A percentile compares a stretch with the other conserved stretches of the same genome.
These are phyloP conservation scores for Anguilla japonica DNA, from an alignment of 2,113 vertebrate species.

Conservation along the genomic window DNA sequence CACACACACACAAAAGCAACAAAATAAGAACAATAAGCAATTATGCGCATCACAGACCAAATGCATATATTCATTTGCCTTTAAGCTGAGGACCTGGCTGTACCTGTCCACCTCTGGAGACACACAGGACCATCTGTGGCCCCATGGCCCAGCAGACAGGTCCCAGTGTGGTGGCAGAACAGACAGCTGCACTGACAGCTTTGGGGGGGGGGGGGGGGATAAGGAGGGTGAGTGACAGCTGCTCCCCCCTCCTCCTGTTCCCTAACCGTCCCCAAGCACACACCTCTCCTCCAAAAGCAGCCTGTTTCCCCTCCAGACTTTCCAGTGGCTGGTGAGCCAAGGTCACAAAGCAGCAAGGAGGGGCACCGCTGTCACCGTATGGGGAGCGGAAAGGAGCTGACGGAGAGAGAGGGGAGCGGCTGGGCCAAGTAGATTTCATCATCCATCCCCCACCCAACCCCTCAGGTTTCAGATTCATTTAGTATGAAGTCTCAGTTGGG, in stretches of 20 bases:
- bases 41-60: conserved; percentile 17
- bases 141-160: not conserved
- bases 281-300: not conserved
- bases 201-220: not conserved
- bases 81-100: conserved; percentile 15
- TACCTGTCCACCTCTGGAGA: conserved; percentile 33
- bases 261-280: not conserved
- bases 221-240: conserved; percentile 16
- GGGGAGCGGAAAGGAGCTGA: not conserved
- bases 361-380: not conserved
- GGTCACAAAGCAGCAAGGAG: not conserved
- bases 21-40: not conserved
- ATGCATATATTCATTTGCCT: conserved; percentile 22
- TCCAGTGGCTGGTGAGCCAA: not conserved
- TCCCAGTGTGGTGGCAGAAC: not conserved
- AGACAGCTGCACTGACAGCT: not conserved
- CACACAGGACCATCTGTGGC: conserved; percentile 29
- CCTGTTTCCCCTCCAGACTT: not conserved
- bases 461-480: not conserved
- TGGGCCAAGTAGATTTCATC: not conserved
- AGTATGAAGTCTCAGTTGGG: not conserved
- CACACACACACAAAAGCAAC: not conserved
- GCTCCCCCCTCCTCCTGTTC: not conserved
- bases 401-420: not conserved
- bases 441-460: not conserved